A percentile compares a stretch with the other conserved stretches of the same genome.
These are phyloP conservation scores for Pantelozetes paolii DNA, from an alignment of 2,888 invertebrate species.

Conservation along the genomic window DNA sequence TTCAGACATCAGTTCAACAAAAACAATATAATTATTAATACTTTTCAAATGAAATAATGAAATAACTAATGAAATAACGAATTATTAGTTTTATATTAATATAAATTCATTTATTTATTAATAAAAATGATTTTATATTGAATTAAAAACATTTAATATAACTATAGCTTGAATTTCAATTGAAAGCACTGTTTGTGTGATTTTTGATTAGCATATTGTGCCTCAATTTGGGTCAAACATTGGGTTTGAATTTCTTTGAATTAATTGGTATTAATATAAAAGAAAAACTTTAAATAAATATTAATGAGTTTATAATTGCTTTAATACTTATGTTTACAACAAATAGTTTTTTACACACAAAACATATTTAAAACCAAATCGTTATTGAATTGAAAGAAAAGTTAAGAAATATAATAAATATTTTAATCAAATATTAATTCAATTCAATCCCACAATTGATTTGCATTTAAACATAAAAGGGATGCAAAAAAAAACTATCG, in stretches of 20 bases:
- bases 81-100: background rate
- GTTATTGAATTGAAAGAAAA: background rate
- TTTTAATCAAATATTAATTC: background rate
- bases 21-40: too few species aligned
- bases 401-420: background rate
- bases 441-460: constrained; percentile 16
- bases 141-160: background rate
- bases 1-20: background rate
- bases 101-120: constrained; percentile 3
- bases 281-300: constrained; percentile 9
- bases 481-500: too few species aligned
- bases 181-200: background rate
- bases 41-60: constrained; percentile 25
- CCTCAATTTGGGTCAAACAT: constrained; percentile 15
- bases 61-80: background rate
- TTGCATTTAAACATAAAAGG: constrained; percentile 20
- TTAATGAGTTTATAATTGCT: constrained; percentile 31
- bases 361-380: background rate
- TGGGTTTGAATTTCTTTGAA: background rate
- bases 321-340: background rate
- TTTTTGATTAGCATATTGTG: background rate
- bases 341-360: constrained; percentile 15
- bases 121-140: background rate
- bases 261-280: background rate
- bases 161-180: too few species aligned